phyloP scores from a whole-genome alignment of 2,797 vertebrate species.

The Tachyglossus aculeatus region DNA sequence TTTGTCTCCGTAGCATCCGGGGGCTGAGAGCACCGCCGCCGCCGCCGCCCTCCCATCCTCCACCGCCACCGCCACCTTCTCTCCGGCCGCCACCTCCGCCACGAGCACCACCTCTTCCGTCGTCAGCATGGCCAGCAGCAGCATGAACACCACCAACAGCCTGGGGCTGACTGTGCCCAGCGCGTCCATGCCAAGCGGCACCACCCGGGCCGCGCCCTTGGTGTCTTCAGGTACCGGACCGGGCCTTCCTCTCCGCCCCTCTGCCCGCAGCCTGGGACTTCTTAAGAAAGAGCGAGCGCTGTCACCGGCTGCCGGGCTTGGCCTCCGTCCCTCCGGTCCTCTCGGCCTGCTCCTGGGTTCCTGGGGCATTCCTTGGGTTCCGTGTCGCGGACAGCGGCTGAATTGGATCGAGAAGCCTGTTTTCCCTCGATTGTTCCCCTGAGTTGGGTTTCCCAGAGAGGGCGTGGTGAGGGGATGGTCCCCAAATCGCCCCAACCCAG shows the following conservation, averaged over 20 bases:
- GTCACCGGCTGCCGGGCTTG: no score
- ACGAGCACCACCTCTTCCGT: conserved; percentile 65
- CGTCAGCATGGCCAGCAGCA: conserved; percentile 75
- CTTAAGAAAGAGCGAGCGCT: no score
- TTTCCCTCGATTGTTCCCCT: no score
- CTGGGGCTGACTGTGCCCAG: conserved; percentile 85
- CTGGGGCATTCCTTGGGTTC: no score
- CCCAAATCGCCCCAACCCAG: no score
- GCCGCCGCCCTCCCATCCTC: conserved; percentile 75
- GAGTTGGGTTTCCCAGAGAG: no score
- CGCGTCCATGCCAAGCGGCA: conserved; percentile 77
- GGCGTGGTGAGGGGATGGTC: no score
- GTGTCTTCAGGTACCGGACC: conserved; percentile 81
- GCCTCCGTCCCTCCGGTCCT: no score
- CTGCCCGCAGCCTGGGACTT: no score
- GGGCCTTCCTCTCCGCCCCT: neutral
- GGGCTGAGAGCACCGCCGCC: conserved; percentile 79
- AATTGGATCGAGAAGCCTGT: no score
- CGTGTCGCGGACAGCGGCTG: no score
- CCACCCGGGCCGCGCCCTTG: conserved; percentile 79
- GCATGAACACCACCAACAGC: conserved; percentile 76
- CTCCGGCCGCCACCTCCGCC: conserved; percentile 67
- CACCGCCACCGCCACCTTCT: conserved; percentile 77
- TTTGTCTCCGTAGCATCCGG: conserved; percentile 79
- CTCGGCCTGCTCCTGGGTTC: no score